Evolutionary conservation across 2,888 invertebrate genomes (phyloP).

Genomic region (Catocala sponsa): DNA sequence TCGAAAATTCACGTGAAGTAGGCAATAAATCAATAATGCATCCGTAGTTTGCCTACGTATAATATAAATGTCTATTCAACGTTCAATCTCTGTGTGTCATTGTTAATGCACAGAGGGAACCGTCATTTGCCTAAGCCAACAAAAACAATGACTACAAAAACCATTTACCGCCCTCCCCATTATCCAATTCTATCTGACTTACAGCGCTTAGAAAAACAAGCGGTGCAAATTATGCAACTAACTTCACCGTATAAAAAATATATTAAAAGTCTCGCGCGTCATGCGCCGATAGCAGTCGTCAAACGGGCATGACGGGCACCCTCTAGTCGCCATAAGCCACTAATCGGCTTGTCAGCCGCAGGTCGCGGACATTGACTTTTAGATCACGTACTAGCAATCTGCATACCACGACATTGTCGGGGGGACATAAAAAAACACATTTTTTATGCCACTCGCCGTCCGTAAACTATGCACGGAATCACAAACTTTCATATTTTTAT

Average conservation of each 20-base stretch:
- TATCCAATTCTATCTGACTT: not conserved
- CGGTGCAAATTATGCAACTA: slow-evolving; percentile 22
- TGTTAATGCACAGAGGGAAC: no score
- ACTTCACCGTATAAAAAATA: slow-evolving; percentile 34
- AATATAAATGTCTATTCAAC: no score
- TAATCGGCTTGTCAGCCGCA: slow-evolving; percentile 82
- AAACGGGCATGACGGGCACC: slow-evolving; percentile 47
- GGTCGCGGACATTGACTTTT: slow-evolving; percentile 72
- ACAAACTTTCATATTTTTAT: slow-evolving; percentile 23
- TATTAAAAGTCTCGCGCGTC: slow-evolving; percentile 41
- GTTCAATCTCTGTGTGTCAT: no score
- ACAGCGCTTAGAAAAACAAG: slow-evolving; percentile 22
- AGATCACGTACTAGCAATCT: slow-evolving; percentile 84
- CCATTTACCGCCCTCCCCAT: not conserved
- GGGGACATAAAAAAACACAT: slow-evolving; percentile 67
- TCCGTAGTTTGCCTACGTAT: no score
- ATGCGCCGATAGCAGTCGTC: slow-evolving; percentile 37
- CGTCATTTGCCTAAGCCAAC: slow-evolving; percentile 7
- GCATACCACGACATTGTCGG: slow-evolving; percentile 71
- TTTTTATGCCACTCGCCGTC: slow-evolving; percentile 52
- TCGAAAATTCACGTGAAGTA: slow-evolving; percentile 5
- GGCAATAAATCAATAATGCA: not conserved
- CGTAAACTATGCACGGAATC: slow-evolving; percentile 33
- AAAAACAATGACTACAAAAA: not conserved
- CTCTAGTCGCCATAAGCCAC: slow-evolving; percentile 61